phyloP scores from a whole-genome alignment of 1,140 invertebrate genomes.

The Bombus superbus region DNA sequence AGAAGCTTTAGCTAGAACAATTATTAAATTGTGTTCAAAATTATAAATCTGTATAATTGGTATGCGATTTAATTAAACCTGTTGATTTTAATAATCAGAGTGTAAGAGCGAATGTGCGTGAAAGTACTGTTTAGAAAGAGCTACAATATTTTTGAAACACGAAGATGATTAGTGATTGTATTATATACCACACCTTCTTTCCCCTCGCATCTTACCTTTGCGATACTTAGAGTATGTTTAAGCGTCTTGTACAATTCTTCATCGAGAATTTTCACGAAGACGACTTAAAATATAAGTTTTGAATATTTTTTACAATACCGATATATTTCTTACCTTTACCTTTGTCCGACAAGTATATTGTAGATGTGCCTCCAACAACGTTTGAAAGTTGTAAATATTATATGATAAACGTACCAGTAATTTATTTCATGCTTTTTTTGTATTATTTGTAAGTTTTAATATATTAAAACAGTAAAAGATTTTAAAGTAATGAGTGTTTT shows the following conservation, averaged over 20 bases:
- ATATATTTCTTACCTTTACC: constrained; percentile 63
- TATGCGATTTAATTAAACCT: constrained; percentile 43
- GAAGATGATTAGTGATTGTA: constrained; percentile 69
- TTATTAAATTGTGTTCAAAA: constrained; percentile 46
- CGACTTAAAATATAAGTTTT: constrained; percentile 79
- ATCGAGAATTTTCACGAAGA: constrained; percentile 74
- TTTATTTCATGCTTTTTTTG: constrained; percentile 42
- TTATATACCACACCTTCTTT: constrained; percentile 60
- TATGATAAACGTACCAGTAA: constrained; percentile 24
- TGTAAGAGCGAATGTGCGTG: constrained; percentile 47
- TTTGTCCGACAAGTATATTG: constrained; percentile 24
- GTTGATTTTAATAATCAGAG: constrained; percentile 44
- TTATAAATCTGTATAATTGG: constrained; percentile 55
- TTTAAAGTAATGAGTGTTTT: constrained; percentile 32
- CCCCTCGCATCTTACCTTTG: constrained; percentile 55
- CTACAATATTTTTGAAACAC: constrained; percentile 71
- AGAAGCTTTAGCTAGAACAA: neutral
- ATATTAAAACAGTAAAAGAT: constrained; percentile 31
- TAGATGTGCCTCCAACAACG: constrained; percentile 25
- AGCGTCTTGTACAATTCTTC: constrained; percentile 75
- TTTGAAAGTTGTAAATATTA: constrained; percentile 44
- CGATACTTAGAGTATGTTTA: constrained; percentile 68
- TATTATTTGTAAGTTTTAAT: constrained; percentile 52
- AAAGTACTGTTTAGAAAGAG: constrained; percentile 57
- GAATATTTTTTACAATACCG: constrained; percentile 78